Conservation (phyloP, 2,113 vertebrate species). For the Saimiri boliviensis region DNA sequence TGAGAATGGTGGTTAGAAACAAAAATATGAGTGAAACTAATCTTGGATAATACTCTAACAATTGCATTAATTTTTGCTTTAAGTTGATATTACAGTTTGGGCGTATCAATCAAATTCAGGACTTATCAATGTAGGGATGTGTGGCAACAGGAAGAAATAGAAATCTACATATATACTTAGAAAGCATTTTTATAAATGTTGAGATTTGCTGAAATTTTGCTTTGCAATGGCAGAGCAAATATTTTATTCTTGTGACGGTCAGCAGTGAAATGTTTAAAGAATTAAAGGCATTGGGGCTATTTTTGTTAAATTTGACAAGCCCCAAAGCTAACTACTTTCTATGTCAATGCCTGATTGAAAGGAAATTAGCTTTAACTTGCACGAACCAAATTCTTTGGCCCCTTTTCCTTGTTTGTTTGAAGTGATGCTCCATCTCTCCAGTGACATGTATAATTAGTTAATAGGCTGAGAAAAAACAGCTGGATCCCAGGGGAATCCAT, state of each 20-base stretch:
- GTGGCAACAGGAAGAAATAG: neutral
- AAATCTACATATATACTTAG: neutral
- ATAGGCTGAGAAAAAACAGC: constrained; percentile 69
- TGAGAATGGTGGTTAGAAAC: neutral
- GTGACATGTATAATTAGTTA: constrained; percentile 77
- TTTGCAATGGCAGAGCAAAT: constrained; percentile 49
- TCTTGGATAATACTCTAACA: neutral
- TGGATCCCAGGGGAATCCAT: constrained; percentile 45
- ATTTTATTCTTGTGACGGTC: constrained; percentile 72
- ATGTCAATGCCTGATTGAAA: constrained; percentile 69
- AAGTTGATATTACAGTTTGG: neutral
- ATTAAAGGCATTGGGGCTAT: constrained; percentile 60
- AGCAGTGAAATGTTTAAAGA: constrained; percentile 72
- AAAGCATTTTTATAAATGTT: constrained; percentile 42
- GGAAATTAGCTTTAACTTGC: constrained; percentile 67
- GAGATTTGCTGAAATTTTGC: constrained; percentile 47
- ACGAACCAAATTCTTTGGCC: constrained; percentile 65
- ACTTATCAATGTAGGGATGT: neutral
- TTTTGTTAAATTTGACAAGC: constrained; percentile 61
- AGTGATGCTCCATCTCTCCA: constrained; percentile 46
- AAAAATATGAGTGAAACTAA: neutral
- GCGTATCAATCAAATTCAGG: neutral
- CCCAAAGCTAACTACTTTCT: constrained; percentile 47
- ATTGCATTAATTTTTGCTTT: neutral
- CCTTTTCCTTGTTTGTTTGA: constrained; percentile 40